These are phyloP conservation scores for Prostheceraeus crozeri DNA, from an alignment of 2,888 invertebrate species.

Conservation along the genomic window DNA sequence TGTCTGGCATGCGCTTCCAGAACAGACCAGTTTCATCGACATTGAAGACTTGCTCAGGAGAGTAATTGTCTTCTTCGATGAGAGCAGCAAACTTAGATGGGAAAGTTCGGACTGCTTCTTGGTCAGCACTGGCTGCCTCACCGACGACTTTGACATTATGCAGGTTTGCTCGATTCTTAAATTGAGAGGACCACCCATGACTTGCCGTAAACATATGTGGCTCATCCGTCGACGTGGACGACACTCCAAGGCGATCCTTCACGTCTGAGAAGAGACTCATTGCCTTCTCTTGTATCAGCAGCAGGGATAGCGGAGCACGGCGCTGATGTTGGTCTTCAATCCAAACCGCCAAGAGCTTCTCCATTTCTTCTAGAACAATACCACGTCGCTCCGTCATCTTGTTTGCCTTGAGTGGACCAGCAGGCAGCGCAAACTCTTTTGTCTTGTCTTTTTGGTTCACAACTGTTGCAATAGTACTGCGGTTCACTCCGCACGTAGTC, in stretches of 20 bases:
- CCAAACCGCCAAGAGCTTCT: background rate
- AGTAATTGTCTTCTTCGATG: constrained; percentile 37
- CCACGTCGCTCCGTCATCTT: constrained; percentile 1
- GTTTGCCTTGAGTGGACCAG: background rate
- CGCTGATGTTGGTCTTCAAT: constrained; percentile 2
- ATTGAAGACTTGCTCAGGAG: constrained; percentile 41
- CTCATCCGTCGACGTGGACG: too few species aligned
- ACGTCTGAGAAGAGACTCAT: background rate
- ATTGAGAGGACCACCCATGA: constrained; percentile 36
- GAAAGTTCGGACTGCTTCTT: background rate
- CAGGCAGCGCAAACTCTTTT: background rate
- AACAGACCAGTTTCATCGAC: constrained; percentile 42
- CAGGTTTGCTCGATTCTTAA: constrained; percentile 36
- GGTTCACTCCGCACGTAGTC: too few species aligned
- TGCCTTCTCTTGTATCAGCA: background rate
- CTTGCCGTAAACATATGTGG: too few species aligned
- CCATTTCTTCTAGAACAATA: constrained; percentile 2
- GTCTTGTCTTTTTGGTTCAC: too few species aligned
- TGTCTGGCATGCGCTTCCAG: constrained; percentile 43
- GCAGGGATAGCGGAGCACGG: background rate
- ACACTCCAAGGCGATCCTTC: too few species aligned
- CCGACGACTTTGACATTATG: constrained; percentile 37
- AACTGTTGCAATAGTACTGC: too few species aligned
- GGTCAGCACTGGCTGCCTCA: constrained; percentile 33
- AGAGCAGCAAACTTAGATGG: too few species aligned